Base-by-base conservation (phyloP, 2,888 invertebrate genomes). In the Latrodectus hesperus region DNA sequence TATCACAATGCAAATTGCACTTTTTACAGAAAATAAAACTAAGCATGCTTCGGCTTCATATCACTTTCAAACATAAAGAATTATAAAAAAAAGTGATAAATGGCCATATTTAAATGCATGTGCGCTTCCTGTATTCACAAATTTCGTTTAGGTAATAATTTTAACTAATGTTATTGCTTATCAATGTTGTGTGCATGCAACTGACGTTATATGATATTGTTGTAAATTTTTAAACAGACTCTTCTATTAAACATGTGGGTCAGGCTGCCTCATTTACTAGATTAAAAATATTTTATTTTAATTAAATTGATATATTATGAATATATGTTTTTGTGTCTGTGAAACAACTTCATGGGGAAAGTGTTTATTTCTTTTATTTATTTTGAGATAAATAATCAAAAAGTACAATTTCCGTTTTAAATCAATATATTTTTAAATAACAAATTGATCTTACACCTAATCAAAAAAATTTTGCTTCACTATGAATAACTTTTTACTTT, bases 1-100 rank as follows among this genome's bases (percentile, higher is more conserved):
- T 65, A 60, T 83, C 87, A 83, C 87, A 74, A 77, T 78, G 87
- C 87, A 88, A 88, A 88, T 83, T 88, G 87, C 87, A 88, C 87
- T 75, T 60, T 88, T 70, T 78, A n/a, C 71, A 74, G 72, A 87
- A 68, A 81, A 49, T 22, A 53, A 71, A 76, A 49, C 73, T 67
- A 76, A 77, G 86, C 82, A 88, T 88, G 87, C 87, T 82, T 87
- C 77, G 83, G 70, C 78, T 88, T 88, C 64, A 72, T 83, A 77
- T 88, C 70, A 83, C 70, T 64, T 81, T 12, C 76, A 55, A 55
- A 68, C n/a, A 71, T 70, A 53, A 26, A 52, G 22, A 72, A 8
- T 5, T 75, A n/a, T 60, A n/a, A 68, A 52, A 60, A 52, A 68
- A 53, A 73, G 76, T 76, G 53, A 73, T 78, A 60, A 26, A 51